These are phyloP conservation scores for Schizotus pectinicornis DNA, from an alignment of 2,888 invertebrate species.

Conservation along the genomic window DNA sequence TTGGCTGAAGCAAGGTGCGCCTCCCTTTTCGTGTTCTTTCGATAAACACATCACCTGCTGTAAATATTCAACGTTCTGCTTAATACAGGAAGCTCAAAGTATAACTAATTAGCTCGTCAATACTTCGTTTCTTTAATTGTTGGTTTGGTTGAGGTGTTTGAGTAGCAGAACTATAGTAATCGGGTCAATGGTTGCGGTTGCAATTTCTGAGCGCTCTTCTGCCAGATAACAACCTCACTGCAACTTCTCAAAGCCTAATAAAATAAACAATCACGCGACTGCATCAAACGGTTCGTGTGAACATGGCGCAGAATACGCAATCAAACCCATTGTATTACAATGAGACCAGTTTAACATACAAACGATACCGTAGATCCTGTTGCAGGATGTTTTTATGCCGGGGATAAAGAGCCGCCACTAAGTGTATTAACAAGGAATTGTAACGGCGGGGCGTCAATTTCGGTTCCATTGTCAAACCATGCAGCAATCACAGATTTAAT, in stretches of 20 bases:
- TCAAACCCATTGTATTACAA: slow-evolving; percentile 35
- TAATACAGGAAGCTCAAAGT: background rate
- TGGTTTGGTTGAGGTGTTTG: background rate
- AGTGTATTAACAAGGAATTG: slow-evolving; percentile 4
- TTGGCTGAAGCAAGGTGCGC: slow-evolving; percentile 9
- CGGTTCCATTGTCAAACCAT: background rate
- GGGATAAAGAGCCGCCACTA: slow-evolving; percentile 10
- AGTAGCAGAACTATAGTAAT: background rate
- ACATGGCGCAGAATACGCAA: slow-evolving; percentile 3
- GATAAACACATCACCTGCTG: too few species aligned
- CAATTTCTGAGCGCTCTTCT: background rate
- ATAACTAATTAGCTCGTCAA: background rate
- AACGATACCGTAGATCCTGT: slow-evolving; percentile 30
- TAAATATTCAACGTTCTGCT: too few species aligned
- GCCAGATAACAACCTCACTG: slow-evolving; percentile 11
- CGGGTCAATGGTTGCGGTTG: background rate
- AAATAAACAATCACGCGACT: slow-evolving; percentile 29
- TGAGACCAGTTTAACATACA: slow-evolving; percentile 34
- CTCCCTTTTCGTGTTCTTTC: slow-evolving; percentile 22
- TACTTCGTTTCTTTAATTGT: background rate
- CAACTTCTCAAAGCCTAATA: slow-evolving; percentile 18
- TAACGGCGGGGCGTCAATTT: background rate
- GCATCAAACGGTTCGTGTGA: slow-evolving; percentile 27
- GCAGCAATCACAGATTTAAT: too few species aligned
- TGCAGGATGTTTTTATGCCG: slow-evolving; percentile 28